phyloP scores from a whole-genome alignment of 2,888 invertebrate species.

The Drosophila lutescens region DNA sequence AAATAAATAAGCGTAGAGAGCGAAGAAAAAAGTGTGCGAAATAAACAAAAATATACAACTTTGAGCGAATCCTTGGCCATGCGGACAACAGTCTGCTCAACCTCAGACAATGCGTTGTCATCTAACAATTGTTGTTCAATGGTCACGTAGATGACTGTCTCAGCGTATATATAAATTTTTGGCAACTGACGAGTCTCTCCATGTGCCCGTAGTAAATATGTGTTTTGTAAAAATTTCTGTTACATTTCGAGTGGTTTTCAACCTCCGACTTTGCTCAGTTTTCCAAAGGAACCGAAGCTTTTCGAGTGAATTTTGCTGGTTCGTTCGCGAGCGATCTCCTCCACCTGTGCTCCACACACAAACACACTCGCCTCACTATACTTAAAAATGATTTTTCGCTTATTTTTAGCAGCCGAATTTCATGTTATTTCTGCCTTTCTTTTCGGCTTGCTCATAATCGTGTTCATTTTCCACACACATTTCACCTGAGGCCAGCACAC shows the following conservation, averaged over 20 bases:
- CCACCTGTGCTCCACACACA: conserved; percentile 62
- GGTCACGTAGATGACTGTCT: conserved; percentile 58
- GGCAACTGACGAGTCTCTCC: conserved; percentile 44
- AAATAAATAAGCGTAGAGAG: conserved; percentile 41
- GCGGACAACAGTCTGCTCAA: conserved; percentile 43
- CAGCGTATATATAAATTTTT: conserved; percentile 12
- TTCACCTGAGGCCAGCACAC: conserved; percentile 78
- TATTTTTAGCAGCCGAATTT: conserved; percentile 79
- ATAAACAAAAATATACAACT: conserved; percentile 43
- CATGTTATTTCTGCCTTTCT: conserved; percentile 47
- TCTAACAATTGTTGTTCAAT: conserved; percentile 70
- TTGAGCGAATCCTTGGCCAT: conserved; percentile 76
- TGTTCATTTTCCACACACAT: conserved; percentile 80
- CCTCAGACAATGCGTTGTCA: conserved; percentile 69
- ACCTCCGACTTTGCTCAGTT: conserved; percentile 44
- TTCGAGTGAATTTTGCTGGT: conserved; percentile 46
- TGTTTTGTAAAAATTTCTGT: conserved; percentile 26
- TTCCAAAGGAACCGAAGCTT: conserved; percentile 64
- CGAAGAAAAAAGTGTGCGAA: conserved; percentile 33
- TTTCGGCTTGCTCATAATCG: conserved; percentile 68
- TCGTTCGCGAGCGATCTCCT: conserved; percentile 35
- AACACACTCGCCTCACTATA: conserved; percentile 43
- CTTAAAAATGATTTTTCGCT: conserved; percentile 72
- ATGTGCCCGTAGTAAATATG: conserved; percentile 20
- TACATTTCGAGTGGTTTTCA: conserved; percentile 26